Conservation (phyloP, 2,888 invertebrate genomes). For the Stenotaenia linearis region DNA sequence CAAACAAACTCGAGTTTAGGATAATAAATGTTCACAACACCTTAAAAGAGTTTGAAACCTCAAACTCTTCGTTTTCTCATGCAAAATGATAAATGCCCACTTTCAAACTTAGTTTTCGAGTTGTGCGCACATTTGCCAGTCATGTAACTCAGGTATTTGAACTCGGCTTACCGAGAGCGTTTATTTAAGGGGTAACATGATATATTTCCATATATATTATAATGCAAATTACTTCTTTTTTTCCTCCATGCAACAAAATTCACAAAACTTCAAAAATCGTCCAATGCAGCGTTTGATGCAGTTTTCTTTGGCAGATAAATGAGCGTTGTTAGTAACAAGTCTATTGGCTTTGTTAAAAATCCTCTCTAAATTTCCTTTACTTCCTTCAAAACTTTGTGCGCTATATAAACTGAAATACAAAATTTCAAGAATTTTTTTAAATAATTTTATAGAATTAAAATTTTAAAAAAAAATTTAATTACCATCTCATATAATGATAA, state of each 20-base stretch:
- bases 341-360: constrained; percentile 53
- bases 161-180: no score
- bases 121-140: no score
- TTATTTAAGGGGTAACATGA: no score
- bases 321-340: constrained; percentile 33
- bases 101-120: no score
- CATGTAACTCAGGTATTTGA: no score
- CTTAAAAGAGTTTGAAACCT: no score
- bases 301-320: constrained; percentile 19
- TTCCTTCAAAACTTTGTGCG: constrained; percentile 77
- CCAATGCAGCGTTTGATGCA: constrained; percentile 49
- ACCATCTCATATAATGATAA: constrained; percentile 82
- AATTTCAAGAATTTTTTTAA: constrained; percentile 5
- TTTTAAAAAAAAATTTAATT: constrained; percentile 41
- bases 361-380: constrained; percentile 75
- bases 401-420: constrained; percentile 55
- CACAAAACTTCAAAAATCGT: constrained; percentile 33
- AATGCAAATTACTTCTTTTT: background rate
- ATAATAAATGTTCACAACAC: no score
- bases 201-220: no score
- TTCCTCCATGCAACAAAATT: constrained; percentile 34
- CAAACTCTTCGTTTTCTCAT: no score
- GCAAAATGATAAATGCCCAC: no score
- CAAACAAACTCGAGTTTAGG: no score
- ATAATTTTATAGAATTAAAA: background rate